Conservation (phyloP, 2,888 invertebrate genomes). For the Anthoptus insignis region DNA sequence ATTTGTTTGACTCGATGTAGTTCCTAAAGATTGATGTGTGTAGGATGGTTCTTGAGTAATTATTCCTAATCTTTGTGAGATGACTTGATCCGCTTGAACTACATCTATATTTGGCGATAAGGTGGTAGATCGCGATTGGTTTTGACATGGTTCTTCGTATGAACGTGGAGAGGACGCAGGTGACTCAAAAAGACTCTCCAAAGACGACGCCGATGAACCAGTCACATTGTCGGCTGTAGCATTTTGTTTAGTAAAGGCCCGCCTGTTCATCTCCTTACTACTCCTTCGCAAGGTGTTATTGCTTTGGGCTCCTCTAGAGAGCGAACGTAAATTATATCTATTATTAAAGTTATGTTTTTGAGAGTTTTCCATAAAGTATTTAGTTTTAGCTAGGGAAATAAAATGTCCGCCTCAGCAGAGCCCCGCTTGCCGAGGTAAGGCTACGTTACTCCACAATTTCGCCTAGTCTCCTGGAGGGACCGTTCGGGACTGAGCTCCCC, state of each 20-base stretch:
- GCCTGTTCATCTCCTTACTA: neutral
- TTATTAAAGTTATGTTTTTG: neutral
- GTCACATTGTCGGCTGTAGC: neutral
- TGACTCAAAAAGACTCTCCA: neutral
- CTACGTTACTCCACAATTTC: slow-evolving; percentile 6
- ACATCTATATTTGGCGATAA: neutral
- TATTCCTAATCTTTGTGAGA: neutral
- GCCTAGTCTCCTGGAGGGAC: slow-evolving; percentile 3
- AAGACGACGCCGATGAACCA: neutral
- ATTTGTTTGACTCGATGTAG: neutral
- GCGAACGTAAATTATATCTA: neutral
- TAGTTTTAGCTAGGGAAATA: slow-evolving; percentile 9
- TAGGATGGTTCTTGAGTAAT: neutral
- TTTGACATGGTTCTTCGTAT: neutral
- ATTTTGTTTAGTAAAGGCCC: too few species aligned
- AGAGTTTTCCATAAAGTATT: neutral
- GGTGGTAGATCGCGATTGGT: neutral
- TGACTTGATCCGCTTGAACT: too few species aligned
- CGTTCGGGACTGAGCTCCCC: slow-evolving; percentile 11
- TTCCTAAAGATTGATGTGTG: neutral
- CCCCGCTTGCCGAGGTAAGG: slow-evolving; percentile 14
- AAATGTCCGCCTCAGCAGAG: slow-evolving; percentile 11
- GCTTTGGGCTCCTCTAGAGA: neutral
- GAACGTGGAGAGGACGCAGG: neutral
- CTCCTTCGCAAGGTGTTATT: neutral